Conservation (phyloP, 2,113 vertebrate genomes). For the Ammospiza nelsoni region DNA sequence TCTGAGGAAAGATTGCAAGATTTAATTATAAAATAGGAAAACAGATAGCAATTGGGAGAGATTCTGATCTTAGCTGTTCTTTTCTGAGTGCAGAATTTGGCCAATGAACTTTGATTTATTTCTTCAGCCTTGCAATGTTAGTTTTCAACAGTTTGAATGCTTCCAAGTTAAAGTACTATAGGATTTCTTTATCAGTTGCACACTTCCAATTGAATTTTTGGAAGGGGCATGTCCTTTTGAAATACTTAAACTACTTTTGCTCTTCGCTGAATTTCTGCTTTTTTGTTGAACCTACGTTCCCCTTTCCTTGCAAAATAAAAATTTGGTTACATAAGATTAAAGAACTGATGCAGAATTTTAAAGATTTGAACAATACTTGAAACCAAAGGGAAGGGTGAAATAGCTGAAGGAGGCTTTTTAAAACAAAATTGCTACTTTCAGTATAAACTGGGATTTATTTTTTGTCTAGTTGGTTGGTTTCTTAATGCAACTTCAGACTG, state of each 20-base stretch:
- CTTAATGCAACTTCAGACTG: background rate
- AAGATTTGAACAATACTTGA: background rate
- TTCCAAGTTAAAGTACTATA: constrained; percentile 15
- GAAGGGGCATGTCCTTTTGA: background rate
- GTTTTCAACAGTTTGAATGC: background rate
- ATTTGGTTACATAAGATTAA: background rate
- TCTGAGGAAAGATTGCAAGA: constrained; percentile 27
- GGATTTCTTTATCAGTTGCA: constrained; percentile 4
- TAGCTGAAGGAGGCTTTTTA: background rate
- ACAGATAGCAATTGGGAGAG: background rate
- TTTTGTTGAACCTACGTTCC: background rate
- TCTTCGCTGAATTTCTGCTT: background rate
- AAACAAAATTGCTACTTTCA: background rate
- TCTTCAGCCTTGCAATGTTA: background rate
- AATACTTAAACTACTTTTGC: background rate
- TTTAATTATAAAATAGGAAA: constrained; percentile 39
- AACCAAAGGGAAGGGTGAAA: background rate
- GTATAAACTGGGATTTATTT: background rate
- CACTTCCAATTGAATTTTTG: background rate
- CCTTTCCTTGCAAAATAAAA: background rate
- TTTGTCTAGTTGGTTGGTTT: background rate
- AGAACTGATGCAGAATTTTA: background rate
- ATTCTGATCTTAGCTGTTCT: constrained; percentile 6
- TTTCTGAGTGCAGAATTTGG: background rate
- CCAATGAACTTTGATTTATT: background rate